Evolutionary conservation across 2,888 invertebrate genomes (phyloP), one percentile per base, ranked within the genome.

Genomic region (Volucella inanis): DNA sequence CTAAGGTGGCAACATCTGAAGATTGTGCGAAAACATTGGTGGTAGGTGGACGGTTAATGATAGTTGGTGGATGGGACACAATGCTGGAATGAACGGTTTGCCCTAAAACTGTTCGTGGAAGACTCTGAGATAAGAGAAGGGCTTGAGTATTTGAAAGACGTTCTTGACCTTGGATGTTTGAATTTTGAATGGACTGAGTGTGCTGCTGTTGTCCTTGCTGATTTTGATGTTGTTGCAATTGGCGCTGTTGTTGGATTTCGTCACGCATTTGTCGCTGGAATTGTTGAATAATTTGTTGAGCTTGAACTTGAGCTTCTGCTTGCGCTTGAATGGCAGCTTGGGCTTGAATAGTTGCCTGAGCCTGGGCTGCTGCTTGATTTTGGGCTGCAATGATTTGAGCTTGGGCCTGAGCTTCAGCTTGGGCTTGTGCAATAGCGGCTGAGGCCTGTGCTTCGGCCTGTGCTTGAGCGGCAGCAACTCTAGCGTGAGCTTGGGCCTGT

Each of bases 321-420:
- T 92, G 93, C 90, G 93, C 93, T 90, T 94, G 94, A 90, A 92
- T 92, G 90, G 93, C 93, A 91, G 93, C 93, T 92, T 92, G 93
- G 90, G 92, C 91, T 88, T 93, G 93, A 79, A 91, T 82, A 4
- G 90, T 90, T 4, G 89, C 88, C 18, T 90, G 90, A 1, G 89
- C 88, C 65, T 90, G 90, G 0, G 89, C 89, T 11, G 90, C 90
- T 9, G 89, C 89, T 10, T 88, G 88, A 2, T 88, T 87, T 71
- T 87, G 88, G 38, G 88, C 89, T 11, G 88, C 89, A 41, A 88
- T 45, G 2, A 88, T 88, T 52, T 89, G 88, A 6, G 89, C 89
- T 50, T 89, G 87, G 15, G 88, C 89, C 31, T 88, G 88, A 0
- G 89, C 88, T 54, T 87, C 87, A 1, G 87, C 81, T 65, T 90